A percentile compares a stretch with the other conserved stretches of the same genome.
These are phyloP conservation scores for Cataglyphis cursor DNA, from an alignment of 2,888 invertebrate species.

Conservation along the genomic window DNA sequence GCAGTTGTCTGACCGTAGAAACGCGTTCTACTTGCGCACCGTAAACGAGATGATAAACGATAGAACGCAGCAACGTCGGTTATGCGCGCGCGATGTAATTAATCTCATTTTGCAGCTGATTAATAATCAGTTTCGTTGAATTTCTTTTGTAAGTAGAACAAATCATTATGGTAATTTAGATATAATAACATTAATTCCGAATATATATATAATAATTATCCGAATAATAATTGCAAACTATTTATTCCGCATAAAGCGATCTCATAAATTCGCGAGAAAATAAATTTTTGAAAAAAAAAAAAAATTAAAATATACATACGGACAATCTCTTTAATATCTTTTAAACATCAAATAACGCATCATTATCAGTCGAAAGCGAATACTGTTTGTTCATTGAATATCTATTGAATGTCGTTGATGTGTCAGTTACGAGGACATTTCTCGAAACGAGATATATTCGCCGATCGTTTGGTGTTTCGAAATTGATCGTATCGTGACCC, in stretches of 20 bases:
- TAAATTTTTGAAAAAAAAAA: background rate
- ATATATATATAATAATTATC: background rate
- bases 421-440: conserved; percentile 47
- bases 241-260: background rate
- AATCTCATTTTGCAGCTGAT: conserved; percentile 31
- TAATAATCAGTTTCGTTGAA: conserved; percentile 22
- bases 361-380: conserved; percentile 25
- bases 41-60: conserved; percentile 41
- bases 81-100: conserved; percentile 24
- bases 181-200: conserved; percentile 33
- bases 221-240: background rate
- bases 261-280: background rate
- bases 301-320: background rate
- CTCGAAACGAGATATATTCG: conserved; percentile 37
- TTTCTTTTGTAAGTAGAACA: conserved; percentile 36
- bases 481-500: conserved; percentile 35
- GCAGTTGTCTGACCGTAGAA: conserved; percentile 2
- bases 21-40: conserved; percentile 22
- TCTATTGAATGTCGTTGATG: conserved; percentile 19
- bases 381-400: conserved; percentile 13
- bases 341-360: background rate
- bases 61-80: background rate
- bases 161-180: conserved; percentile 48
- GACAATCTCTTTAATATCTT: background rate
- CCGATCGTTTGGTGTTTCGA: conserved; percentile 35